Conservation (phyloP, 2,797 vertebrate genomes). For the Gila robusta region DNA sequence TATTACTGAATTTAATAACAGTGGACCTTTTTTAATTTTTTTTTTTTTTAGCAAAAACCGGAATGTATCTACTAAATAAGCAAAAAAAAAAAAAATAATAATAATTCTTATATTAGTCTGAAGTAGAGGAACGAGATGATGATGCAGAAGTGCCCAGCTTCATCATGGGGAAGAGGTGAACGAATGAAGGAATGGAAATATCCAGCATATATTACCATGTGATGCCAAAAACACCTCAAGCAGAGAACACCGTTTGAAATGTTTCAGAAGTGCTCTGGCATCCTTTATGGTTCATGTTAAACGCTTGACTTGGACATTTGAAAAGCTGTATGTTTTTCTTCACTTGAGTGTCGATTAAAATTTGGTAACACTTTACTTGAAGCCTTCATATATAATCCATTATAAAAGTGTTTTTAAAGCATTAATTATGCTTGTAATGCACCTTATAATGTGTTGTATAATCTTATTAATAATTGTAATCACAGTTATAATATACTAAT, state of each 20-base stretch:
- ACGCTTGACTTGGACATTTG: neutral
- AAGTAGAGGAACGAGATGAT: slow-evolving; percentile 81
- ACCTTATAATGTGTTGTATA: neutral
- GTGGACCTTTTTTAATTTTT: neutral
- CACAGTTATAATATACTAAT: neutral
- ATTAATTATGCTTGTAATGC: neutral
- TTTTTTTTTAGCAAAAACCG: too few species aligned
- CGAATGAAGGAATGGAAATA: slow-evolving; percentile 51
- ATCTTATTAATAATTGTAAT: neutral
- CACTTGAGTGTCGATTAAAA: neutral
- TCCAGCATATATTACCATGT: neutral
- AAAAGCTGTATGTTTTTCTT: neutral
- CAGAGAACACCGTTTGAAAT: neutral
- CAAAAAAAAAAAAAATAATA: too few species aligned
- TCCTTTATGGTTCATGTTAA: neutral
- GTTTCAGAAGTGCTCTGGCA: neutral
- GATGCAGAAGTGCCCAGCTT: slow-evolving; percentile 88
- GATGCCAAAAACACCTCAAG: neutral
- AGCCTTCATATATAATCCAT: neutral
- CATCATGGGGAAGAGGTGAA: slow-evolving; percentile 87
- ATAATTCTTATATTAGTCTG: neutral
- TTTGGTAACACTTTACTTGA: neutral
- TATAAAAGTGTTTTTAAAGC: neutral
- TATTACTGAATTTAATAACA: neutral
- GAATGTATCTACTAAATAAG: neutral